Evolutionary conservation across 2,113 vertebrate genomes (phyloP).

Genomic region (Corythornis madagascariensis): DNA sequence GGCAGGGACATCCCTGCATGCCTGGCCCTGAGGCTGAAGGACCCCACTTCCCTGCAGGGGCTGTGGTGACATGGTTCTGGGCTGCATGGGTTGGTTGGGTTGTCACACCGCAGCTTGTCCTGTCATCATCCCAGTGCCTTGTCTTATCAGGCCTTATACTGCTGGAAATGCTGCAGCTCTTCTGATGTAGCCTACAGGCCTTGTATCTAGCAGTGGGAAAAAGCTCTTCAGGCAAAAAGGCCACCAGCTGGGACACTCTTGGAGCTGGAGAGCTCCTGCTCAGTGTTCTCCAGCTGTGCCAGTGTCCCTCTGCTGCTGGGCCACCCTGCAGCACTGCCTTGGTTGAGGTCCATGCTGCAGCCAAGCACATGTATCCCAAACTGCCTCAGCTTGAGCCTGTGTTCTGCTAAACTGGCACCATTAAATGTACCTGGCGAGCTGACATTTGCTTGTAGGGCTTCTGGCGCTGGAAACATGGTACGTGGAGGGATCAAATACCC

Average conservation of each 20-base stretch:
- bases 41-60: rapidly evolving
- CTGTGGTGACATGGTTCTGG: rapidly evolving
- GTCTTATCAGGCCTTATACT: neutral
- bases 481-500: rapidly evolving
- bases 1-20: rapidly evolving
- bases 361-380: rapidly evolving
- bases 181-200: neutral
- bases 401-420: neutral
- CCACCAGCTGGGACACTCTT: neutral
- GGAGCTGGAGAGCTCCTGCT: neutral
- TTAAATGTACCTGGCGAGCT: neutral
- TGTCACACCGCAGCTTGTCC: neutral
- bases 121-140: neutral
- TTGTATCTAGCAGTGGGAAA: neutral
- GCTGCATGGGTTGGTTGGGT: neutral
- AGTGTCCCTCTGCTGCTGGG: neutral
- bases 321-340: rapidly evolving
- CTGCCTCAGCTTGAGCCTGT: rapidly evolving
- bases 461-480: neutral
- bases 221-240: neutral
- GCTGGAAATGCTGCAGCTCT: neutral
- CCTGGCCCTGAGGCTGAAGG: neutral
- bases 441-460: neutral
- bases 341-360: no score
- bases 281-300: rapidly evolving